These are phyloP conservation scores for Liparis tanakae DNA, from an alignment of 2,797 vertebrate species.

Conservation along the genomic window DNA sequence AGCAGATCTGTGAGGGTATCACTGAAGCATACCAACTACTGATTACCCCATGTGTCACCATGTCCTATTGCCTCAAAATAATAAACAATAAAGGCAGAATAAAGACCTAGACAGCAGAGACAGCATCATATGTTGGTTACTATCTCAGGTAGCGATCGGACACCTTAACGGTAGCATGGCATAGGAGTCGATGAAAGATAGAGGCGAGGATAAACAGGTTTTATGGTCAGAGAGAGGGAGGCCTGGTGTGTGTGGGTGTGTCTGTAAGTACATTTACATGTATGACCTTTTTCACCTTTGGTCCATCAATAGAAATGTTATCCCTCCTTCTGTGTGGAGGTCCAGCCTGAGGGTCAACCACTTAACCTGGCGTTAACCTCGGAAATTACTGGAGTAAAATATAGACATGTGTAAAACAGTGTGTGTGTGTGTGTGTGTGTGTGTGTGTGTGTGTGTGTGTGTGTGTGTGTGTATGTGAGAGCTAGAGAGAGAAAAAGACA, in stretches of 20 bases:
- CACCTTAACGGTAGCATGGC: constrained; percentile 49
- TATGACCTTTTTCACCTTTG: constrained; percentile 57
- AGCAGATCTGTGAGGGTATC: constrained; percentile 53
- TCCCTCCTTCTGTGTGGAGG: constrained; percentile 51
- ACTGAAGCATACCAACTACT: constrained; percentile 50
- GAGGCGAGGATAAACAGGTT: constrained; percentile 44
- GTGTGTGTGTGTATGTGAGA: constrained; percentile 14
- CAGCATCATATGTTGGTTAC: constrained; percentile 45
- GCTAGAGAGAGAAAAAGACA: constrained; percentile 19
- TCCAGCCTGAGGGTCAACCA: constrained; percentile 61
- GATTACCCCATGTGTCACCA: constrained; percentile 58
- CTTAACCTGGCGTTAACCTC: constrained; percentile 75
- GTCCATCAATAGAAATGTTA: constrained; percentile 69
- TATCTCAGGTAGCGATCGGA: constrained; percentile 61
- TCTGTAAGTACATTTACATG: constrained; percentile 39
- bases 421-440: constrained; percentile 24
- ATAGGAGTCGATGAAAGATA: constrained; percentile 64
- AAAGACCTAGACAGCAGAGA: constrained; percentile 45
- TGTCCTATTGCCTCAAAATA: constrained; percentile 52
- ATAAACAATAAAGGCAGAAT: constrained; percentile 60
- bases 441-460: constrained; percentile 25
- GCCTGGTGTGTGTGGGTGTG: constrained; percentile 24
- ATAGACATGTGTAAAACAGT: constrained; percentile 45
- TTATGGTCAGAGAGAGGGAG: constrained; percentile 42
- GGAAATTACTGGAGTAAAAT: constrained; percentile 63